Percentiles rank a stretch among this genome's conserved stretches.
Conservation (phyloP, 2,888 invertebrate genomes). For the Fragum fragum region DNA sequence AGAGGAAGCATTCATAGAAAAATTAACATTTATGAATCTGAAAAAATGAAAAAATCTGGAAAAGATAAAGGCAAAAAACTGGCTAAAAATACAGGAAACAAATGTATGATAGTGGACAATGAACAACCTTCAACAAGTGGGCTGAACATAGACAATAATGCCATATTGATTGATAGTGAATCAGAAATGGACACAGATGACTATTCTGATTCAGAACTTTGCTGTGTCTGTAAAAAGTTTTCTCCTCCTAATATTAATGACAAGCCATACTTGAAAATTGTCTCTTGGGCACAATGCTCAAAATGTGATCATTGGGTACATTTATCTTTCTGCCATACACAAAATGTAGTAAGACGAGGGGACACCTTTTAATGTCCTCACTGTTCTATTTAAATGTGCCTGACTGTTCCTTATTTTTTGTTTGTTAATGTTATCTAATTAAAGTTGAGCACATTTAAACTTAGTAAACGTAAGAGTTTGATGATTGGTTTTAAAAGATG, state of each 20-base stretch:
- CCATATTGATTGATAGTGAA: too few relatives aligned
- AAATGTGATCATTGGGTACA: slow-evolving; percentile 7
- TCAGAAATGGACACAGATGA: neutral
- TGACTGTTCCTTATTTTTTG: too few relatives aligned
- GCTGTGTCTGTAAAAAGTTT: slow-evolving; percentile 12
- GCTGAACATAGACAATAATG: neutral
- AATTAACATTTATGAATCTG: neutral
- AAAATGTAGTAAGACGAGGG: neutral
- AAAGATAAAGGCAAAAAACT: neutral
- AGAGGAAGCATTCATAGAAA: neutral
- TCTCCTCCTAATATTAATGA: neutral
- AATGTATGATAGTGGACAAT: neutral
- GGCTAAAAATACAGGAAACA: neutral
- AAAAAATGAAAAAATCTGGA: neutral
- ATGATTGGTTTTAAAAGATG: too few relatives aligned
- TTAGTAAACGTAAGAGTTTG: too few relatives aligned
- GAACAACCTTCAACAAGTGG: slow-evolving; percentile 22
- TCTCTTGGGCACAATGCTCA: neutral
- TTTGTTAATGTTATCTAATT: too few relatives aligned
- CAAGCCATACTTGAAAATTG: neutral
- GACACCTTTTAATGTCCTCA: slow-evolving; percentile 4
- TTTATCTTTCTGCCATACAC: neutral
- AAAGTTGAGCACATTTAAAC: too few relatives aligned
- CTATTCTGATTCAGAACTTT: neutral
- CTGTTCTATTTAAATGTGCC: neutral